Conservation (phyloP, 2,888 invertebrate genomes). For the Mechanitis messenoides region DNA sequence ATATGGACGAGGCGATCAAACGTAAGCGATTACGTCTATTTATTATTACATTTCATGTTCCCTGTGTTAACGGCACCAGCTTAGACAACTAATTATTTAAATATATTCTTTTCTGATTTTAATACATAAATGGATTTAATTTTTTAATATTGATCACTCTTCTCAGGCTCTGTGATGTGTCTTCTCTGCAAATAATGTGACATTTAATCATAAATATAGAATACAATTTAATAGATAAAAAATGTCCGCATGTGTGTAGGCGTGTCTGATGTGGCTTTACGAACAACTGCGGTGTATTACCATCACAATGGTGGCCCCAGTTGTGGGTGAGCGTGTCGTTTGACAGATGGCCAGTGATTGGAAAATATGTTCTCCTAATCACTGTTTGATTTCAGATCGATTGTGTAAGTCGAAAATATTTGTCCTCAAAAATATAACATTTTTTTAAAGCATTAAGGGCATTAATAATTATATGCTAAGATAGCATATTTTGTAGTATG, state of each 20-base stretch:
- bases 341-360: constrained; percentile 33
- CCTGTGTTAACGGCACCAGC: background rate
- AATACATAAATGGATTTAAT: too few species aligned
- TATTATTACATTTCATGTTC: background rate
- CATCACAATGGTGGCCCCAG: constrained; percentile 37
- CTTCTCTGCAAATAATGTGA: too few species aligned
- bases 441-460: background rate
- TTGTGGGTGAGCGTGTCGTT: constrained; percentile 31
- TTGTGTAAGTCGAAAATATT: constrained; percentile 10
- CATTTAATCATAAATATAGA: background rate
- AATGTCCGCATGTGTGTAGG: constrained; percentile 35
- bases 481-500: too few species aligned
- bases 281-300: constrained; percentile 39
- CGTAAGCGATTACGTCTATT: background rate
- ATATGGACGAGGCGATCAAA: background rate
- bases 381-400: constrained; percentile 25
- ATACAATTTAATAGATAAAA: constrained; percentile 7
- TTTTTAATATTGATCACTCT: too few species aligned
- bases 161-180: too few species aligned
- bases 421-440: background rate
- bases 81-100: background rate
- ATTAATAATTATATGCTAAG: too few species aligned
- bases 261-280: constrained; percentile 38
- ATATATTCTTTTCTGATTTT: too few species aligned
- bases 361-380: constrained; percentile 24